Evolutionary conservation across 2,113 vertebrate genomes (phyloP).

Genomic region (Rhinolophus sinicus): DNA sequence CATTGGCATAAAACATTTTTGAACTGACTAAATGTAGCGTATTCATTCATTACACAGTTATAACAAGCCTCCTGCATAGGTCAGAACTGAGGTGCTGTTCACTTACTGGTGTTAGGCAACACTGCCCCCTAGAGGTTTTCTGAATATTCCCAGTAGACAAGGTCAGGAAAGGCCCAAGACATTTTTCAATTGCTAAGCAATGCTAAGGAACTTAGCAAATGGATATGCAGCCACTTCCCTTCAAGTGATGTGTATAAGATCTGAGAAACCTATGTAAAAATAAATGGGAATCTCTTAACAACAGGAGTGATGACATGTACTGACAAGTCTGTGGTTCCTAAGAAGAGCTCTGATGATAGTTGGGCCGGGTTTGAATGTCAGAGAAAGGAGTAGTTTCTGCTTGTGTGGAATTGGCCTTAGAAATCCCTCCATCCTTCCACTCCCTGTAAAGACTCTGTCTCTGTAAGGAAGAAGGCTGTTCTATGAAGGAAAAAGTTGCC

Average conservation of each 20-base stretch:
- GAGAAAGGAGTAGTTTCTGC: background rate
- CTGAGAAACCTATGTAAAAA: background rate
- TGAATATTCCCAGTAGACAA: slow-evolving; percentile 54
- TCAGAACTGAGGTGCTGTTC: background rate
- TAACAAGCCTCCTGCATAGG: background rate
- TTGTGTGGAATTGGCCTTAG: background rate
- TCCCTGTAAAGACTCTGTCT: background rate
- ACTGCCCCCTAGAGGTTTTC: slow-evolving; percentile 69
- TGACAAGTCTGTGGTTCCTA: background rate
- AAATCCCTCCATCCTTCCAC: background rate
- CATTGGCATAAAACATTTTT: background rate
- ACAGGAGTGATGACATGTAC: rapidly evolving
- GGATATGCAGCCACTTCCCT: background rate
- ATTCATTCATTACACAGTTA: background rate
- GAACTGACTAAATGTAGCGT: background rate
- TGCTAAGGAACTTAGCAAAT: background rate
- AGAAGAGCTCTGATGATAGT: background rate
- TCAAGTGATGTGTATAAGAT: background rate
- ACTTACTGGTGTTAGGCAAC: slow-evolving; percentile 40
- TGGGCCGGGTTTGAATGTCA: background rate
- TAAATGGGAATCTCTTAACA: background rate
- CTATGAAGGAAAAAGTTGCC: background rate
- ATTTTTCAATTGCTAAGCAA: background rate
- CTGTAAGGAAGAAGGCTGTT: background rate
- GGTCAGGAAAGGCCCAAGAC: background rate